Base-by-base conservation (phyloP, 2,113 vertebrate genomes). In the Spea multiplicata region DNA sequence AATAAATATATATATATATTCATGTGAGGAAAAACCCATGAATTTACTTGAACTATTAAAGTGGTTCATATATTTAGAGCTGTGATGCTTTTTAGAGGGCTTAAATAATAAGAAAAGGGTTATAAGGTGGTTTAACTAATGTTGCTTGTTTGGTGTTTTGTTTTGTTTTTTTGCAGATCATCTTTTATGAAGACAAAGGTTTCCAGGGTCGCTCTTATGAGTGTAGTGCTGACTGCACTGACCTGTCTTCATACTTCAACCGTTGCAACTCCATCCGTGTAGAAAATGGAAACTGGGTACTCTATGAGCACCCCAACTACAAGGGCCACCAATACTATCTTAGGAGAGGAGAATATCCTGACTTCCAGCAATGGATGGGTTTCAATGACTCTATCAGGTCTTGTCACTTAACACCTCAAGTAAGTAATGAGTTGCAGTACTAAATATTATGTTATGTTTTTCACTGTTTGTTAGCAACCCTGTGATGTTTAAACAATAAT, bases 161-260 rank as follows among this genome's bases (percentile, higher is more conserved):
- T n/a, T n/a, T n/a, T n/a, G n/a, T n/a, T n/a, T n/a, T n/a, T n/a
- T n/a, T n/a, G 45, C 88, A 97, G 96, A 93, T 98, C 44, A 89
- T 93, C 85, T 96, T 98, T 87, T 97, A 93, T 0, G 95, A 98
- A 89, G 95, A 97, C 86, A 96, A 94, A 85, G 93, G 95, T 81
- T 98, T 97, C 86, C 90, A 95, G 68, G 96, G 96, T 59, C 93
- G 91, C n/a, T 90, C 83, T 82, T 97, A 96, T 30, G 95, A 97
- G 82, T 96, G 93, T 0, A 93, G 95, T 74, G 89, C 91, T 0
- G 94, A 98, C 89, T 96, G 94, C 85, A 86, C 93, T 0, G 94
- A 97, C 62, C 95, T 98, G 86, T 94, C 95, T 83, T 69, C 82
- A 73, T 94, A 93, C 87, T 85, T 98, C 87, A 96, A 88, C 76